A percentile compares a stretch with the other conserved stretches of the same genome.
Conservation (phyloP, 2,888 invertebrate genomes). For the Onchidella celtica region DNA sequence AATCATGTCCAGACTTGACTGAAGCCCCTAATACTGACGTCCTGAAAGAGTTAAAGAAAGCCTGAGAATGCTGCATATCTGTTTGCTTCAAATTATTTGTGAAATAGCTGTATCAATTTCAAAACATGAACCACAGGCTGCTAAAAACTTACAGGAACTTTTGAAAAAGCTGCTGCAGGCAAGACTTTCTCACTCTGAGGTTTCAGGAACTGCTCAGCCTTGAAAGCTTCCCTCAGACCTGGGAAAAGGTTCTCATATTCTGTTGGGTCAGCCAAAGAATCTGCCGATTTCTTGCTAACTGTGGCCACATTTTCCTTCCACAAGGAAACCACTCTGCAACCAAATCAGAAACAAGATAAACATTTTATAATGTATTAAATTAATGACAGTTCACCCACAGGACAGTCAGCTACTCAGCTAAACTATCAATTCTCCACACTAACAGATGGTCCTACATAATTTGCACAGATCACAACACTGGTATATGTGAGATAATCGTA, state of each 20-base stretch:
- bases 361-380: not conserved
- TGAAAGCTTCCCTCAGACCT: conserved; percentile 86
- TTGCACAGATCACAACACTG: too few species aligned
- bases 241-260: conserved; percentile 98
- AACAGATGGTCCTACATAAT: too few species aligned
- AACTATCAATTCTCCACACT: too few species aligned
- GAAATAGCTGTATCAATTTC: too few species aligned
- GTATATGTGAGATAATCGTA: too few species aligned
- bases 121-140: too few species aligned
- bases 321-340: conserved; percentile 87
- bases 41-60: too few species aligned
- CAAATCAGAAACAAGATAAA: not conserved
- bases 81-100: too few species aligned
- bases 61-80: too few species aligned
- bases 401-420: too few species aligned
- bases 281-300: conserved; percentile 93
- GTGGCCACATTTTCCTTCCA: conserved; percentile 92
- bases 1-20: too few species aligned
- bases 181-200: conserved; percentile 68
- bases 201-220: conserved; percentile 85
- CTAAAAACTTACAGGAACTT: conserved; percentile 80
- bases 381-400: not conserved
- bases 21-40: too few species aligned
- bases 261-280: conserved; percentile 96
- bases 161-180: conserved; percentile 84